These are phyloP conservation scores for Ardeotis arabs DNA, from an alignment of 2,113 vertebrate genomes.

Conservation along the genomic window DNA sequence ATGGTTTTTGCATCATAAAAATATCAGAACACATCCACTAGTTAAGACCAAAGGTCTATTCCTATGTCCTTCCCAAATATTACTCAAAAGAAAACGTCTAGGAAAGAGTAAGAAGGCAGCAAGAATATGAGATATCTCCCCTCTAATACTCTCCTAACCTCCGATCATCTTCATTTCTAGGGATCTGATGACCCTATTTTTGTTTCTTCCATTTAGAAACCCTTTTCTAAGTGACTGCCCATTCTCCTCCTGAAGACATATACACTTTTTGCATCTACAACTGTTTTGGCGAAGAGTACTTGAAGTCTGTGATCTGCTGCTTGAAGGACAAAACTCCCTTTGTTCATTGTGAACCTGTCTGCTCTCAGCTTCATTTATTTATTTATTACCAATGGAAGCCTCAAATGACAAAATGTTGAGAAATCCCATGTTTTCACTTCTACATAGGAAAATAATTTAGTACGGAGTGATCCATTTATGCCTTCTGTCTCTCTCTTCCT, in stretches of 20 bases:
- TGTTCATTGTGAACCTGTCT: neutral
- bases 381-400: neutral
- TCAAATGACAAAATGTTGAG: neutral
- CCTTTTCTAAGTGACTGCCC: neutral
- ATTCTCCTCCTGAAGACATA: neutral
- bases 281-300: neutral
- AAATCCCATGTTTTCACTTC: neutral
- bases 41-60: neutral
- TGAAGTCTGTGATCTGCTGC: neutral
- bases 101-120: neutral
- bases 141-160: neutral
- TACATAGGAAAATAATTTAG: neutral
- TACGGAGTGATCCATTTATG: neutral
- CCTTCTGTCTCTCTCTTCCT: neutral
- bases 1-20: neutral
- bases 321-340: neutral
- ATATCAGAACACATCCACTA: neutral
- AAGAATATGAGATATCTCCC: neutral
- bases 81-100: neutral
- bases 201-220: neutral
- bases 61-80: neutral
- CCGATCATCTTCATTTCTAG: neutral
- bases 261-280: neutral
- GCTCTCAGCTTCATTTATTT: neutral
- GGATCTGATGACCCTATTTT: neutral